phyloP scores from a whole-genome alignment of 2,113 vertebrate genomes.

The Pedetes capensis region DNA sequence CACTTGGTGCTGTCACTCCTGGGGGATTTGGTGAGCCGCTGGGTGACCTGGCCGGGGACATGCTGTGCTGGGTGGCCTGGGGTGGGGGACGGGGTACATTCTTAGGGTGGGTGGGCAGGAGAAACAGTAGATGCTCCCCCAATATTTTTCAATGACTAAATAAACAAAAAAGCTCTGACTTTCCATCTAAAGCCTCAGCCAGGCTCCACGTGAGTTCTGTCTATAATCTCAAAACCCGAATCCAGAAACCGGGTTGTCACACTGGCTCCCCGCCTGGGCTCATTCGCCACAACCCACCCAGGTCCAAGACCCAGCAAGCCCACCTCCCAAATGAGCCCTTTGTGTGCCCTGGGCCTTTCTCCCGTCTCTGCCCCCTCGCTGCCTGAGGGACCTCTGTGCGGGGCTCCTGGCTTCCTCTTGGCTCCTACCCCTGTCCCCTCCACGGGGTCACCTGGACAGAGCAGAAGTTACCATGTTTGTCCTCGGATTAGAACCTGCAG shows the following conservation, averaged over 20 bases:
- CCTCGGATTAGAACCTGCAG: neutral
- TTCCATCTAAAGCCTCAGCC: neutral
- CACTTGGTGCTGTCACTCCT: constrained; percentile 71
- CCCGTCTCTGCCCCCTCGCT: no score
- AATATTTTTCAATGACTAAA: neutral
- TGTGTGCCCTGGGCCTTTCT: accelerated
- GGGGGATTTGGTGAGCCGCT: constrained; percentile 61
- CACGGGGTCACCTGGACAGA: neutral
- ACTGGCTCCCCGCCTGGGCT: no score
- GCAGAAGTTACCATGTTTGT: neutral
- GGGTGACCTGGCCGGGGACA: constrained; percentile 49
- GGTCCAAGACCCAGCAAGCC: neutral
- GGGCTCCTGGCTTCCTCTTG: neutral
- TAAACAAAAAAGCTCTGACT: neutral
- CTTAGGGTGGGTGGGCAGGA: neutral
- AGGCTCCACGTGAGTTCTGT: neutral
- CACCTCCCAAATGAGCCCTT: no score
- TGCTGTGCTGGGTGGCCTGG: constrained; percentile 53
- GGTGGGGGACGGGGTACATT: neutral
- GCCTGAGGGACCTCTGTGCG: neutral
- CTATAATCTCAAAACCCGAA: neutral
- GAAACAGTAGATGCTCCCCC: neutral
- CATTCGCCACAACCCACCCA: neutral
- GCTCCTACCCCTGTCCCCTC: neutral
- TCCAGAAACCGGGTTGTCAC: neutral